These are phyloP conservation scores for Dicyrtomina minuta DNA, from an alignment of 2,888 invertebrate species.

Conservation along the genomic window DNA sequence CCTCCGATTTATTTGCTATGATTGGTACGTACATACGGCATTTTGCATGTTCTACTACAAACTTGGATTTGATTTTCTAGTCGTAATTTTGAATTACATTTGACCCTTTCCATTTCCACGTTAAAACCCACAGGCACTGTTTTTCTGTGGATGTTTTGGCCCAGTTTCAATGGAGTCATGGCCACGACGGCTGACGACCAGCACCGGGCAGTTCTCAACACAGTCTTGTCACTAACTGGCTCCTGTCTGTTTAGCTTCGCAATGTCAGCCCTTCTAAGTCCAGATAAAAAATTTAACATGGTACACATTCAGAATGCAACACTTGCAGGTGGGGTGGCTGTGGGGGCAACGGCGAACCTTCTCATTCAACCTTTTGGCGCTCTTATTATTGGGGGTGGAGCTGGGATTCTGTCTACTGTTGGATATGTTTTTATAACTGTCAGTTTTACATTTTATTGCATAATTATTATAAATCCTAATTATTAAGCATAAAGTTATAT, in stretches of 20 bases:
- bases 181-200: slow-evolving; percentile 70
- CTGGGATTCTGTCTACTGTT: slow-evolving; percentile 75
- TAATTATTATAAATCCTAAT: too few relatives aligned
- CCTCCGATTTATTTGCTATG: slow-evolving; percentile 93
- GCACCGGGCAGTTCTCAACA: slow-evolving; percentile 87
- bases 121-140: slow-evolving; percentile 86
- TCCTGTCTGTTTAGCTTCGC: slow-evolving; percentile 81
- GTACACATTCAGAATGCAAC: slow-evolving; percentile 93
- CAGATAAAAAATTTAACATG: slow-evolving; percentile 80
- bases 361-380: slow-evolving; percentile 83
- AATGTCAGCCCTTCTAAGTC: slow-evolving; percentile 73
- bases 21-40: slow-evolving; percentile 67
- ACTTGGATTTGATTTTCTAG: slow-evolving; percentile 69
- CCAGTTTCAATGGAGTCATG: slow-evolving; percentile 84
- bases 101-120: too few relatives aligned
- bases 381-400: slow-evolving; percentile 73
- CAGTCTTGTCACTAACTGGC: slow-evolving; percentile 82
- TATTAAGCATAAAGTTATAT: too few relatives aligned
- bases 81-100: too few relatives aligned
- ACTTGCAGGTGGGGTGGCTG: slow-evolving; percentile 77
- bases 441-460: slow-evolving; percentile 19
- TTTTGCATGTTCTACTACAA: too few relatives aligned
- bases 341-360: slow-evolving; percentile 74
- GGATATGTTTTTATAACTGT: slow-evolving; percentile 72
- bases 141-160: slow-evolving; percentile 96